Percentiles rank a stretch among this genome's conserved stretches.
phyloP scores from a whole-genome alignment of 2,888 invertebrate species.

The Mythimna impura region DNA sequence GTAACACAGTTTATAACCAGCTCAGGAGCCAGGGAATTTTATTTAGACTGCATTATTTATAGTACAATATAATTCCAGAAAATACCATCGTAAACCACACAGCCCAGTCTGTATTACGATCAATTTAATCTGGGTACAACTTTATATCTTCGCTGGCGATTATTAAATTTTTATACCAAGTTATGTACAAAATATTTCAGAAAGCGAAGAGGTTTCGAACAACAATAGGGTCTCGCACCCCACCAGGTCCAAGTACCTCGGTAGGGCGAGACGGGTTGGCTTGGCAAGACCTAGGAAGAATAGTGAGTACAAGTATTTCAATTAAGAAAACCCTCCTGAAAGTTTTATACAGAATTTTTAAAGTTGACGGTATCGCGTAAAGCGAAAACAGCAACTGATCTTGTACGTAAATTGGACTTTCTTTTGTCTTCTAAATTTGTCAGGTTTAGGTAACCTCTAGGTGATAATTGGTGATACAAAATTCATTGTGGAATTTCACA shows the following conservation, averaged over 20 bases:
- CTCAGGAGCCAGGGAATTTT: too few relatives aligned
- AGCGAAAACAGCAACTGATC: too few relatives aligned
- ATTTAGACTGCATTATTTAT: too few relatives aligned
- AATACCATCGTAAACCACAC: slow-evolving; percentile 28
- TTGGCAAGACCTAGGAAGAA: slow-evolving; percentile 79
- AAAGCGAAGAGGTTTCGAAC: slow-evolving; percentile 74
- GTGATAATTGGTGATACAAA: too few relatives aligned
- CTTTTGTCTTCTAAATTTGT: too few relatives aligned
- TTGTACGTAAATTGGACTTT: too few relatives aligned
- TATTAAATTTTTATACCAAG: slow-evolving; percentile 1
- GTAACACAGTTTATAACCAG: too few relatives aligned
- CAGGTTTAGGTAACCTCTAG: too few relatives aligned
- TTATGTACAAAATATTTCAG: slow-evolving; percentile 72
- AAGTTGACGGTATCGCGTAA: too few relatives aligned
- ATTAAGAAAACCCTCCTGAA: not conserved
- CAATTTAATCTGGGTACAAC: slow-evolving; percentile 3
- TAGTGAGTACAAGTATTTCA: slow-evolving; percentile 72
- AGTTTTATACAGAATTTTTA: too few relatives aligned
- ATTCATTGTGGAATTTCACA: not conserved
- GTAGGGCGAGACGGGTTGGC: slow-evolving; percentile 82
- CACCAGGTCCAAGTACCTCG: slow-evolving; percentile 82
- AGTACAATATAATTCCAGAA: slow-evolving; percentile 10
- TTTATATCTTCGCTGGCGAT: not conserved
- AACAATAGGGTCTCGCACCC: slow-evolving; percentile 70
- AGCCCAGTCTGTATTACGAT: slow-evolving; percentile 28